A percentile compares a stretch with the other conserved stretches of the same genome.
Evolutionary conservation across 1,140 invertebrate genomes (phyloP).

Genomic region (Panagrolaimus sp.): DNA sequence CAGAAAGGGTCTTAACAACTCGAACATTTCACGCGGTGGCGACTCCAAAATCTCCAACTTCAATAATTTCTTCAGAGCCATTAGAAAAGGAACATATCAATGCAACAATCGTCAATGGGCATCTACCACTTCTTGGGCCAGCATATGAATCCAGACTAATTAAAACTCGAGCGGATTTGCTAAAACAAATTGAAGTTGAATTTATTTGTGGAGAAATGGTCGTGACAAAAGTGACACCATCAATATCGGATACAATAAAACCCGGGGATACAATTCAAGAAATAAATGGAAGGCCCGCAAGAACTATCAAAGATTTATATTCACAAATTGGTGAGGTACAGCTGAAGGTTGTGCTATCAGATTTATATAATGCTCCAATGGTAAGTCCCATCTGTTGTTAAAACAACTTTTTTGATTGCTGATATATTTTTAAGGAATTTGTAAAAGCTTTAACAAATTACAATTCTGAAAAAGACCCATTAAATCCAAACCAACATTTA

Average conservation of each 20-base stretch:
- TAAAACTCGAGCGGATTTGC: slow-evolving; percentile 17
- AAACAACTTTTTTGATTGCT: background rate
- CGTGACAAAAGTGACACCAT: slow-evolving; percentile 37
- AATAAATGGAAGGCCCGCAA: slow-evolving; percentile 44
- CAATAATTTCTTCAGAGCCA: background rate
- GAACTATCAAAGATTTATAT: slow-evolving; percentile 35
- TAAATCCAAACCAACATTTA: slow-evolving; percentile 69
- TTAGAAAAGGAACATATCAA: background rate
- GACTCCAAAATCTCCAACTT: background rate
- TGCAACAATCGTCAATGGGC: slow-evolving; percentile 16
- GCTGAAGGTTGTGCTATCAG: slow-evolving; percentile 46
- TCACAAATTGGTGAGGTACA: slow-evolving; percentile 33
- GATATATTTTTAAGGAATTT: slow-evolving; percentile 34
- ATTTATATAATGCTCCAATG: slow-evolving; percentile 45
- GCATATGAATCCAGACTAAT: slow-evolving; percentile 28
- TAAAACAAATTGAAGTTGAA: slow-evolving; percentile 19
- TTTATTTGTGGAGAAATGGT: slow-evolving; percentile 41
- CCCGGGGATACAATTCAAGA: slow-evolving; percentile 52
- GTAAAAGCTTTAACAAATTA: slow-evolving; percentile 36
- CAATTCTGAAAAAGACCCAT: slow-evolving; percentile 83
- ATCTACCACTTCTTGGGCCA: slow-evolving; percentile 21
- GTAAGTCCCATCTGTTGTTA: slow-evolving; percentile 16
- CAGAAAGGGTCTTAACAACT: slow-evolving; percentile 41
- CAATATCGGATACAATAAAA: slow-evolving; percentile 34
- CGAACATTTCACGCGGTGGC: slow-evolving; percentile 30